Base-by-base conservation (phyloP, 1,140 invertebrate species). In the Microplitis mediator region DNA sequence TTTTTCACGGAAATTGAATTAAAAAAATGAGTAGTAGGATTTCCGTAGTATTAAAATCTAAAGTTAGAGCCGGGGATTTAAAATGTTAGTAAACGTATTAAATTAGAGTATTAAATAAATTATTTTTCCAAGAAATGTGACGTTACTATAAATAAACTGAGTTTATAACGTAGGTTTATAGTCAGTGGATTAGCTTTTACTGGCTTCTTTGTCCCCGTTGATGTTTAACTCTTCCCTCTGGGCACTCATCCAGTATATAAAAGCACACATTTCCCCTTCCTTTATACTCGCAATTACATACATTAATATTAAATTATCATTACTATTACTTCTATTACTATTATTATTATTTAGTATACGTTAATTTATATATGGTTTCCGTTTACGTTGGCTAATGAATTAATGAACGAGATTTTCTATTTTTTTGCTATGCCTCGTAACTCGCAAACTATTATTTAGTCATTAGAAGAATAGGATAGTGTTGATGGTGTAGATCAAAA, bases 201-300 rank as follows among this genome's bases (percentile, higher is more conserved):
- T 63, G 61, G 61, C 61, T 63, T 63, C 61, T 63, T 63, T 63
- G 61, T 63, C 61, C 61, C 61, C 61, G 61, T 63, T 63, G 13
- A 35, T 35, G 34, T 2, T n/a, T 6, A 63, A 63, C 58, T 60
- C 58, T 31, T 34, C 6, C 39, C 39, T 45, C 39, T 45, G 39
- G 39, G 39, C 39, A 45, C 39, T 45, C 39, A 45, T 45, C 39
- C 39, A 45, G 39, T 45, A 45, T 45, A 45, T 45, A 45, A 45
- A 45, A 45, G 39, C 39, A 45, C 58, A 60, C 31, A 60, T 60
- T 2, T 60, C 58, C 58, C 31, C 16, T 60, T 11, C 39, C 39
- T 45, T 11, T 11, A 9, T 45, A 45, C 39, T 45, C 11, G 11
- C 39, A 45, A 45, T 11, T 9, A 6, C 11, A 45, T 45, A 45